phyloP scores from a whole-genome alignment of 2,113 vertebrate genomes.

The Barnardius zonarius region DNA sequence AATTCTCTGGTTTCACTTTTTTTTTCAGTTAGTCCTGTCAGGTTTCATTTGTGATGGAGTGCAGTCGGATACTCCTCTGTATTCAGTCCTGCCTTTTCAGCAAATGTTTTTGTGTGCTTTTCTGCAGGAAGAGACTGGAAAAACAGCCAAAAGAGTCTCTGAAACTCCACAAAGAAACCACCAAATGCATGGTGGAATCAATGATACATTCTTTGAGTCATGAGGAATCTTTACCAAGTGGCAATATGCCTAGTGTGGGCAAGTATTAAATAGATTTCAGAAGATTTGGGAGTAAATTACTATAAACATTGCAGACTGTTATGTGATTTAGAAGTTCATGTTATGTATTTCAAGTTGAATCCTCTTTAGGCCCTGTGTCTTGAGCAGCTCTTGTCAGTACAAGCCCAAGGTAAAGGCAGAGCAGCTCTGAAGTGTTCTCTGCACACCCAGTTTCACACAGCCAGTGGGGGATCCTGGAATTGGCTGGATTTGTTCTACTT shows the following conservation, averaged over 20 bases:
- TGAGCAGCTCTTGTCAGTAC: not conserved
- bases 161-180: conserved; percentile 20
- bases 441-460: not conserved
- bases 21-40: not conserved
- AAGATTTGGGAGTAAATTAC: not conserved
- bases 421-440: not conserved
- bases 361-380: not conserved
- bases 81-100: not conserved
- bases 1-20: not conserved
- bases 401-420: not conserved
- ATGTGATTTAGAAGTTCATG: not conserved
- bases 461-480: not conserved
- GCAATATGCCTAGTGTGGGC: not conserved
- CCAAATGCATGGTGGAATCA: conserved; percentile 35
- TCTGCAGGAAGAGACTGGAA: conserved; percentile 38
- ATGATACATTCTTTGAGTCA: not conserved
- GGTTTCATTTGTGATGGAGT: not conserved
- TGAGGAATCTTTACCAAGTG: conserved; percentile 34
- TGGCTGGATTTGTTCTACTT: not conserved
- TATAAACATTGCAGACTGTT: not conserved
- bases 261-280: not conserved
- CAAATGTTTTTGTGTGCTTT: not conserved
- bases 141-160: conserved; percentile 16
- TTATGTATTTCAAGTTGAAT: not conserved
- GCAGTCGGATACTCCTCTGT: not conserved